Conservation (phyloP, 2,797 vertebrate species). For the Tauraco hartlaubi region DNA sequence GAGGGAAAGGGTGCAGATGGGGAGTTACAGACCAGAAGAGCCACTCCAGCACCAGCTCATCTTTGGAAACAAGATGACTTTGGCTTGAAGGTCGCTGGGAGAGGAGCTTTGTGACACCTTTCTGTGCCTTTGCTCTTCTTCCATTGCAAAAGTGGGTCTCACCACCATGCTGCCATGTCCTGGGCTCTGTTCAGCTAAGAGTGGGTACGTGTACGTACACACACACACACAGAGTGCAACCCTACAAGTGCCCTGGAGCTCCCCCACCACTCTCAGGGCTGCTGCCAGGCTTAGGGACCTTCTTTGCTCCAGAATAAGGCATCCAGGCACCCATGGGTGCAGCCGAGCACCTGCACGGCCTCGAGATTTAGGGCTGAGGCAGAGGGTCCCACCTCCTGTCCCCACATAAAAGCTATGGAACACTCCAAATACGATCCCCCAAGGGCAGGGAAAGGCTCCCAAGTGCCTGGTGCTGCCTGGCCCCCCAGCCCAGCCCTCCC, state of each 20-base stretch:
- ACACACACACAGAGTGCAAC: no score
- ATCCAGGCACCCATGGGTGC: neutral
- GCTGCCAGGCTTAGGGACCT: neutral
- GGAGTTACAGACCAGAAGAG: neutral
- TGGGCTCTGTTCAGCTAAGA: fast-evolving
- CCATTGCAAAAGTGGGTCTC: neutral
- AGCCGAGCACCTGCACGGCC: neutral
- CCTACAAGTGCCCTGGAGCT: neutral
- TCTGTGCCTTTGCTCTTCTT: neutral
- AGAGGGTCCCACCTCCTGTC: neutral
- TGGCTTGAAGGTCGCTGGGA: neutral
- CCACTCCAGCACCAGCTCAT: neutral
- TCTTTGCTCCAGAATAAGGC: neutral
- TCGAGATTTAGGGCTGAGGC: neutral
- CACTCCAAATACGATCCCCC: neutral
- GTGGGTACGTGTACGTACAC: no score
- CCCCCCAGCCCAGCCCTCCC: neutral
- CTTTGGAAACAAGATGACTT: neutral
- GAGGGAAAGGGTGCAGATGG: fast-evolving
- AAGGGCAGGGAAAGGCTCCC: neutral
- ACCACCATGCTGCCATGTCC: fast-evolving
- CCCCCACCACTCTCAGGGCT: fast-evolving
- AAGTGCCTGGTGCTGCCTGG: neutral
- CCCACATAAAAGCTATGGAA: neutral
- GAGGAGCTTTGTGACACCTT: neutral